These are phyloP conservation scores for Porites evermanni DNA, from an alignment of 92 coral and sea anemone species.

Conservation along the genomic window DNA sequence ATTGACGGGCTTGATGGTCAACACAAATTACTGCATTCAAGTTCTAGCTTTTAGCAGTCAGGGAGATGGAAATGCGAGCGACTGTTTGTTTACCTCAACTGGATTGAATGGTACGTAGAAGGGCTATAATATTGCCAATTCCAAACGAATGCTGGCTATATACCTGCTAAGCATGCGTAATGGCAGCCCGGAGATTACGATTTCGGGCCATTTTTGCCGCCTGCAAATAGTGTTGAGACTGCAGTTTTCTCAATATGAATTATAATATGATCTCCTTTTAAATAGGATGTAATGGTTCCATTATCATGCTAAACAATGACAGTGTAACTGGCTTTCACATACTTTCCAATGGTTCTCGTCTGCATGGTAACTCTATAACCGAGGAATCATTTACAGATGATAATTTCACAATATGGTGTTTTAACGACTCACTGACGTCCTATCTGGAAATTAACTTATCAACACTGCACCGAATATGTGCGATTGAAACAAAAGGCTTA, in stretches of 20 bases:
- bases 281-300: conserved; percentile 5
- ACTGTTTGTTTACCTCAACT: conserved; percentile 1
- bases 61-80: conserved; percentile 46
- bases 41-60: conserved; percentile 32
- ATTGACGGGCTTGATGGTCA: conserved; percentile 9
- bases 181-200: too few relatives aligned
- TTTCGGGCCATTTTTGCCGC: too few relatives aligned
- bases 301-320: conserved; percentile 1
- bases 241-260: too few relatives aligned
- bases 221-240: too few relatives aligned
- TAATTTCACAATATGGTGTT: conserved; percentile 7
- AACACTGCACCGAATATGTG: conserved; percentile 7
- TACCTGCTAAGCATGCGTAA: too few relatives aligned
- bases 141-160: too few relatives aligned
- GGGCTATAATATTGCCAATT: too few relatives aligned
- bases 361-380: neutral
- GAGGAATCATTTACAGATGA: neutral
- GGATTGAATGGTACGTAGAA: conserved; percentile 26
- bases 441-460: conserved; percentile 26
- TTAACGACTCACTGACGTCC: conserved; percentile 6
- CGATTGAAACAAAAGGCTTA: conserved; percentile 24
- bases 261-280: neutral
- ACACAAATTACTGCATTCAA: conserved; percentile 39
- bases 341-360: neutral
- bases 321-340: conserved; percentile 1